Percentiles rank a stretch among this genome's conserved stretches.
These are phyloP conservation scores for Trematocara variabile DNA, from an alignment of 2,113 vertebrate genomes.

Conservation along the genomic window DNA sequence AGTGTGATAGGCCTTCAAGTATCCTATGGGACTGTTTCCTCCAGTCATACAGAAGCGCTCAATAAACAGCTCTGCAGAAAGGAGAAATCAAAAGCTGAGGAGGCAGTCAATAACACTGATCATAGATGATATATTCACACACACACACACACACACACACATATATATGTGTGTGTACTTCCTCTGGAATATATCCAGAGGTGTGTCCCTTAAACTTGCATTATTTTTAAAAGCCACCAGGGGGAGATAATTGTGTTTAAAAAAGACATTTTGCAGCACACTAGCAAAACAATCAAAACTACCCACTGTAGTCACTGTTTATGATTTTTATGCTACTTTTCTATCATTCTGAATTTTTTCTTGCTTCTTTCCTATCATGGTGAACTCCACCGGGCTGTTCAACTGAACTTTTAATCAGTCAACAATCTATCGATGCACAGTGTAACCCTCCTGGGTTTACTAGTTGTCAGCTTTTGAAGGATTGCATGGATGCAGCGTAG, in stretches of 20 bases:
- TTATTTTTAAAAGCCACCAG: not conserved
- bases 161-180: not conserved
- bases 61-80: constrained; percentile 83
- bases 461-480: not conserved
- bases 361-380: not conserved
- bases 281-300: not conserved
- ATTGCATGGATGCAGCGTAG: not conserved
- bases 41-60: constrained; percentile 97
- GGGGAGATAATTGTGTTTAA: not conserved
- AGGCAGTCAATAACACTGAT: not conserved
- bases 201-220: rapidly evolving
- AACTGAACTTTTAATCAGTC: not conserved
- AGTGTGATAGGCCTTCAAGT: constrained; percentile 94
- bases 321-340: not conserved
- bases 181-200: not conserved
- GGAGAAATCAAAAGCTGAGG: not conserved
- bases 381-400: not conserved
- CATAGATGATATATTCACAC: not conserved
- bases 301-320: not conserved
- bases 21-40: constrained; percentile 91
- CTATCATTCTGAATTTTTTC: not conserved
- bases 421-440: not conserved
- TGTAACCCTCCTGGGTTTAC: not conserved
- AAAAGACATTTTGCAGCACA: not conserved
- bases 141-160: not conserved